Conservation (phyloP, 30 jellyfish, hydroid and myxozoan genomes). For the Turritopsis dohrnii region DNA sequence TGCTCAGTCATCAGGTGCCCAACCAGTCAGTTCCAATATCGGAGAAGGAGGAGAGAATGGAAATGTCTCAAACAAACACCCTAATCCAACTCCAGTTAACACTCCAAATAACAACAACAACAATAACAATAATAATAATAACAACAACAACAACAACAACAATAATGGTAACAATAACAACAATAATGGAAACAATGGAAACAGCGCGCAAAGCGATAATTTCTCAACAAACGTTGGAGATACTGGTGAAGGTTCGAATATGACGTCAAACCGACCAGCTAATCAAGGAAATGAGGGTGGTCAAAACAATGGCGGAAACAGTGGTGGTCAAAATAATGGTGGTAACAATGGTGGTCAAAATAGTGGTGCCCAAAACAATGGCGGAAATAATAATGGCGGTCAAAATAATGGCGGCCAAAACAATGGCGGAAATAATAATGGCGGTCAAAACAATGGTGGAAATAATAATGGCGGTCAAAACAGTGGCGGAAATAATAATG, state of each 20-base stretch:
- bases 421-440: background rate
- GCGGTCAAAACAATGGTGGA: background rate
- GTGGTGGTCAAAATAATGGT: background rate
- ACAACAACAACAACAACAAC: background rate
- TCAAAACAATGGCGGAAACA: background rate
- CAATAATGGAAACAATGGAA: background rate
- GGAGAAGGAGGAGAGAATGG: background rate
- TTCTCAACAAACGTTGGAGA: background rate
- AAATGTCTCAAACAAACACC: background rate
- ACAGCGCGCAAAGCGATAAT: too few relatives aligned
- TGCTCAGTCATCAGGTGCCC: background rate
- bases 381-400: background rate
- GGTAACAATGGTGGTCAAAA: background rate
- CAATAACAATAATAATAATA: background rate
- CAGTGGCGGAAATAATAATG: background rate
- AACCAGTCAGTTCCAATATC: background rate
- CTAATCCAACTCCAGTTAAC: background rate
- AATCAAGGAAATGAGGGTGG: slow-evolving; percentile 4
- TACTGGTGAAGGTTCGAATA: background rate
- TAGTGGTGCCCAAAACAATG: background rate
- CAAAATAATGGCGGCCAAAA: background rate
- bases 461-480: background rate
- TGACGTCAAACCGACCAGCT: background rate
- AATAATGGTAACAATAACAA: background rate
- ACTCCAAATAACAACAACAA: background rate